phyloP scores from a whole-genome alignment of 2,113 vertebrate species.

The Toxostoma redivivum region DNA sequence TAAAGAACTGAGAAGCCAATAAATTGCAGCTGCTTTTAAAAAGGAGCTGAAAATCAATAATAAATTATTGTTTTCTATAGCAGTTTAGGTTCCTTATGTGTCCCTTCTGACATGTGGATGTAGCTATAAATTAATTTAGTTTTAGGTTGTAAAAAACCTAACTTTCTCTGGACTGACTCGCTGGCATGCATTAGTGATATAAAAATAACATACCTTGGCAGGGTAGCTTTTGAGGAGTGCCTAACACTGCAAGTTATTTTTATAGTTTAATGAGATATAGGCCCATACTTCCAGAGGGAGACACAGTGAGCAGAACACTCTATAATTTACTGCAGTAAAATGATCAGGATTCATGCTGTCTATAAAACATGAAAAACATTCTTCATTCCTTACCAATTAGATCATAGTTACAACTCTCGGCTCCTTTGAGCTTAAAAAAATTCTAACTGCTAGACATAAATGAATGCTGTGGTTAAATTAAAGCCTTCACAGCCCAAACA shows the following conservation, averaged over 20 bases:
- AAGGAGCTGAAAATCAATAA: constrained; percentile 73
- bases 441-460: constrained; percentile 77
- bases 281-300: constrained; percentile 62
- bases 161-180: constrained; percentile 39
- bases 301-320: constrained; percentile 61
- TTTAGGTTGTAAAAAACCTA: constrained; percentile 37
- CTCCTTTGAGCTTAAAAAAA: constrained; percentile 78
- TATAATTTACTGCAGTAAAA: constrained; percentile 79
- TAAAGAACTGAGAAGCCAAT: constrained; percentile 32
- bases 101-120: constrained; percentile 66
- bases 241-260: constrained; percentile 68
- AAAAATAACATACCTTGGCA: constrained; percentile 74
- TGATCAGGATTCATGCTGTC: constrained; percentile 78
- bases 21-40: constrained; percentile 66
- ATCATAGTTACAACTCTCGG: constrained; percentile 73
- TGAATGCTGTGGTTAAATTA: constrained; percentile 78
- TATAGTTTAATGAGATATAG: constrained; percentile 73
- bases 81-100: constrained; percentile 46
- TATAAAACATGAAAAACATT: constrained; percentile 84
- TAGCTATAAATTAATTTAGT: constrained; percentile 74
- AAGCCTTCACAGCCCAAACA: constrained; percentile 77
- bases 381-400: constrained; percentile 80
- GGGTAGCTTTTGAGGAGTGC: constrained; percentile 42
- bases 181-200: constrained; percentile 51
- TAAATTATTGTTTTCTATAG: constrained; percentile 70